phyloP scores from a whole-genome alignment of 2,113 vertebrate genomes.

The Cyprinodon brontotheroides region DNA sequence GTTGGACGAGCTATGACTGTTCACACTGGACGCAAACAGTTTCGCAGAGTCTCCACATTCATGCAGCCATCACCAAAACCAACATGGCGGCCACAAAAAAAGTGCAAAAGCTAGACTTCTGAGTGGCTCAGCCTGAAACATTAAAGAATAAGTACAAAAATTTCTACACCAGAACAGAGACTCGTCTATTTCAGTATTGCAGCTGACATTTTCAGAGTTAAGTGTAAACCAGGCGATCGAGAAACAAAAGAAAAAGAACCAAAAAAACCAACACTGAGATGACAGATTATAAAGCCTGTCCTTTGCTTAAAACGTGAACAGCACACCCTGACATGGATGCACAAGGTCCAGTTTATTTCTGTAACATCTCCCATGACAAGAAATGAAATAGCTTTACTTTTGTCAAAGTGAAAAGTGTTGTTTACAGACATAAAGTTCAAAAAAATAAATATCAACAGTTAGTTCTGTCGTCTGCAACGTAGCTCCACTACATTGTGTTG shows the following conservation, averaged over 20 bases:
- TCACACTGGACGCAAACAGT: conserved; percentile 13
- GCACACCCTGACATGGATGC: neutral
- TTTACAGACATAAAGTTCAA: conserved; percentile 59
- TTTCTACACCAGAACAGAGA: conserved; percentile 37
- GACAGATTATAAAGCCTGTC: conserved; percentile 37
- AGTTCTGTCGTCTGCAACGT: conserved; percentile 59
- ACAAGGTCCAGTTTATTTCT: conserved; percentile 12
- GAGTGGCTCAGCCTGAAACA: conserved; percentile 35
- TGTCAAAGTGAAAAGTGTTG: conserved; percentile 56
- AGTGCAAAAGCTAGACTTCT: conserved; percentile 52
- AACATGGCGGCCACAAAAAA: conserved; percentile 52
- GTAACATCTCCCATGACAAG: conserved; percentile 48
- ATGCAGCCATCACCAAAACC: conserved; percentile 41
- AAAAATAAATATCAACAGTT: conserved; percentile 79
- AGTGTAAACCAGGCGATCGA: conserved; percentile 73
- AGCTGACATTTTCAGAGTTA: conserved; percentile 56
- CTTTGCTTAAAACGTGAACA: conserved; percentile 30
- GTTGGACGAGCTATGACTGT: conserved; percentile 30
- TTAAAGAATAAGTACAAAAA: conserved; percentile 16
- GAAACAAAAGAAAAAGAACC: conserved; percentile 44
- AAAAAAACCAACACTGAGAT: conserved; percentile 56
- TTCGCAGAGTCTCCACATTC: conserved; percentile 45
- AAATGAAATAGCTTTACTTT: conserved; percentile 62
- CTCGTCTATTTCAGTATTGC: conserved; percentile 39
- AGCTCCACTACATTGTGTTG: conserved; percentile 25